These are phyloP conservation scores for Anniella stebbinsi DNA, from an alignment of 2,797 vertebrate genomes.

Conservation along the genomic window DNA sequence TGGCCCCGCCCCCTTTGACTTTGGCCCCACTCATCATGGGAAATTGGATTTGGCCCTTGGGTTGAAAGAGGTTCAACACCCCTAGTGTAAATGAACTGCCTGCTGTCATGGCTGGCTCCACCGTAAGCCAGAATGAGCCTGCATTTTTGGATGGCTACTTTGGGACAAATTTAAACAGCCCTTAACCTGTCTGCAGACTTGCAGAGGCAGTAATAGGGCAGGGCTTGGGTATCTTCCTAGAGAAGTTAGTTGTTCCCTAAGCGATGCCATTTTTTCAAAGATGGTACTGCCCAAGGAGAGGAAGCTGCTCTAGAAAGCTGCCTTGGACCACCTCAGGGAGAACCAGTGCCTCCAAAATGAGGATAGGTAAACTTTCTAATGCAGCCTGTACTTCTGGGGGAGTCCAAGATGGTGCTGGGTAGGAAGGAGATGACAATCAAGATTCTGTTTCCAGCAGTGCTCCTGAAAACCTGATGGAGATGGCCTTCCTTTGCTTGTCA, in stretches of 20 bases:
- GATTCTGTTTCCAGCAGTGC: not conserved
- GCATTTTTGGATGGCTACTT: not conserved
- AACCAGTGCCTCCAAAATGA: not conserved
- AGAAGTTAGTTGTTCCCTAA: not conserved
- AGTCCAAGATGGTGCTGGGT: not conserved
- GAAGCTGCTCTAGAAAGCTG: not conserved
- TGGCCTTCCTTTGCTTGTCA: not conserved
- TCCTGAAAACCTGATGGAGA: not conserved
- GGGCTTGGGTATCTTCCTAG: too few species aligned
- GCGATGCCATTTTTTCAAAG: not conserved
- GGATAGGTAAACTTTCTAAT: not conserved
- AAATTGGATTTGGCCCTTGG: too few species aligned
- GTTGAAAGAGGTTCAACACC: too few species aligned
- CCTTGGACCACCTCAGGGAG: not conserved
- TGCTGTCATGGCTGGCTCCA: not conserved
- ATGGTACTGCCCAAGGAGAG: not conserved
- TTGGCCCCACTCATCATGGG: too few species aligned
- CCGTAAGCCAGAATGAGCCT: not conserved
- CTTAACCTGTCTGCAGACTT: not conserved
- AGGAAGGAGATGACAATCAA: not conserved
- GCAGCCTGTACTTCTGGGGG: not conserved
- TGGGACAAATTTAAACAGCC: not conserved
- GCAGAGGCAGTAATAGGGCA: not conserved
- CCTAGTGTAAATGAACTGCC: not conserved
- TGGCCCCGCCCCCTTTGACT: too few species aligned